Evolutionary conservation across 2,113 vertebrate species (phyloP).

Genomic region (Prinia subflava): DNA sequence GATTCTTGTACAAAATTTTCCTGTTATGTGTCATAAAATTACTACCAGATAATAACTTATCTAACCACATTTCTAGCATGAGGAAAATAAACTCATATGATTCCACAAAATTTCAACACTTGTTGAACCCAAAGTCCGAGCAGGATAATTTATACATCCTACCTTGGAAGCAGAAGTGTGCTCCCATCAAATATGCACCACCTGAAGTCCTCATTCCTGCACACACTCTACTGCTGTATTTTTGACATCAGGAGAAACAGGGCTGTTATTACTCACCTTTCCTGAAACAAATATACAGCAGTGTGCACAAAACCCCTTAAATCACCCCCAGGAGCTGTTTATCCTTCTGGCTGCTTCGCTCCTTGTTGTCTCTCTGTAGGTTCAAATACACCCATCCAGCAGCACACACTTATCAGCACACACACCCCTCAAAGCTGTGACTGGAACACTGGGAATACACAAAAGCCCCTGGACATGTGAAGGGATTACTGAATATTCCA

Average conservation of each 20-base stretch:
- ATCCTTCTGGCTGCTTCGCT: neutral
- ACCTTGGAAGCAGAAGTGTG: rapidly evolving
- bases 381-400: neutral
- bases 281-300: rapidly evolving
- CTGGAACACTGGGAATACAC: neutral
- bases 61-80: neutral
- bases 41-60: neutral
- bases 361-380: neutral
- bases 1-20: neutral
- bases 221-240: rapidly evolving
- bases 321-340: neutral
- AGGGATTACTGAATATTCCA: neutral
- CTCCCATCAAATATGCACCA: neutral
- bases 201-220: rapidly evolving
- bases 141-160: neutral
- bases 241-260: rapidly evolving
- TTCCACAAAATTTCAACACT: neutral
- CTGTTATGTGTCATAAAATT: rapidly evolving
- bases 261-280: neutral
- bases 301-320: neutral
- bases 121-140: rapidly evolving
- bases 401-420: rapidly evolving
- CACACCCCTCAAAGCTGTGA: neutral
- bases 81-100: neutral
- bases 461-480: neutral